Base-by-base conservation (phyloP, 2,888 invertebrate species). In the Linnaemya tessellans region DNA sequence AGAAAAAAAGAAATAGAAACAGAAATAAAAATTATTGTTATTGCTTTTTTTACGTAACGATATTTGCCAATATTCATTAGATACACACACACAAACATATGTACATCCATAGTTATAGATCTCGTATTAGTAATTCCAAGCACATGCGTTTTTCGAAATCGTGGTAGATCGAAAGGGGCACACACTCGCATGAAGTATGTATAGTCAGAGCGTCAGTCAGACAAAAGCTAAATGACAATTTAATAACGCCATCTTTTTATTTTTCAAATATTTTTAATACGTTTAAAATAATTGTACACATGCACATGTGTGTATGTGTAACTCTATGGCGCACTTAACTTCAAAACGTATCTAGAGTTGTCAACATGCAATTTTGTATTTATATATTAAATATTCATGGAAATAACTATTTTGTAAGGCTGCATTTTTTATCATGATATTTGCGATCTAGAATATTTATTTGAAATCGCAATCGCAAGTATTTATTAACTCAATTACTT, bases 81-180 rank as follows among this genome's bases (percentile, higher is more conserved):
- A 64, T 22, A 41, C 38, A 38, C 18, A 3, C 30, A 30, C 30
- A 30, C 30, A 30, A 2, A 30, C 30, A 3, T 5, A 30, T 3
- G 30, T 30, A 30, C n/a, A n/a, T n/a, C n/a, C n/a, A n/a, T 30
- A 5, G 5, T 3, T 30, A 10, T 30, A 60, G 22, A 4, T 54
- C 43, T 20, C 38, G 15, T 49, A 73, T 74, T 81, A 81, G 68
- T 68, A 75, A 81, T 75, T 67, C 80, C 22, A 81, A 62, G n/a
- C 81, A 75, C 81, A 81, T 43, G 22, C 43, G 2, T 62, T 56
- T 46, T 25, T 20, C 20, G 22, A 49, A 35, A 8, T 74, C 43
- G 41, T 43, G 18, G 51, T 67, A n/a, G 46, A 56, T 35, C 20
- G 64, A 65, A 13, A 54, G 54, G 54, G 54, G 62, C 51, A 51